Conservation (phyloP, 2,797 vertebrate genomes). For the Thaleichthys pacificus region DNA sequence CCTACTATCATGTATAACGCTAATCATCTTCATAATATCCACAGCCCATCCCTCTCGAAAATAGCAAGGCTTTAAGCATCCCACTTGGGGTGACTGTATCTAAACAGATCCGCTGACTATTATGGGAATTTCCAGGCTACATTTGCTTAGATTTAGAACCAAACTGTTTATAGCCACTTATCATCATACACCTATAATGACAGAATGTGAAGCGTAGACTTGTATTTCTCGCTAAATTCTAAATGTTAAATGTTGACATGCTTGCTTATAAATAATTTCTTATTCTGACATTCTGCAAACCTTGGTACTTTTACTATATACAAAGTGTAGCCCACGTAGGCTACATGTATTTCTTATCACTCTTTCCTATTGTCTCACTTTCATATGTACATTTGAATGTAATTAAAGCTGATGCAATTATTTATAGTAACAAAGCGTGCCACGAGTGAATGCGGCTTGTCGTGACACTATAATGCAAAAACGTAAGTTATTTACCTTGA, state of each 20-base stretch:
- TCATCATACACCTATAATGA: background rate
- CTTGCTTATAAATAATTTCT: background rate
- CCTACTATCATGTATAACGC: slow-evolving; percentile 43
- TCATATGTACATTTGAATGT: too few relatives aligned
- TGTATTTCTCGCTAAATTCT: too few relatives aligned
- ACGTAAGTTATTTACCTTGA: too few relatives aligned
- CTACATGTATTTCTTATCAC: too few relatives aligned
- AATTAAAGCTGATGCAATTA: too few relatives aligned
- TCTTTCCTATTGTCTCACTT: too few relatives aligned
- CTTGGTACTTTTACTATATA: too few relatives aligned
- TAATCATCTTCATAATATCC: slow-evolving; percentile 36
- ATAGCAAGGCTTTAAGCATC: background rate
- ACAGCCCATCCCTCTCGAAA: slow-evolving; percentile 12
- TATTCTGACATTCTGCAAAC: background rate
- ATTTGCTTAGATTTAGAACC: background rate
- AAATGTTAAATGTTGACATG: background rate
- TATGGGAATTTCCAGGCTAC: slow-evolving; percentile 22
- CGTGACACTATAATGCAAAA: too few relatives aligned
- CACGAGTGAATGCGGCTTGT: too few relatives aligned
- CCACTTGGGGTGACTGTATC: background rate
- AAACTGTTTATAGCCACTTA: background rate
- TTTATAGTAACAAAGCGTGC: too few relatives aligned
- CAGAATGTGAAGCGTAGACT: background rate
- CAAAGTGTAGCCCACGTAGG: too few relatives aligned
- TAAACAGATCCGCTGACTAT: slow-evolving; percentile 11